Base-by-base conservation (phyloP, 1,140 invertebrate genomes). In the Oscheius sp. region DNA sequence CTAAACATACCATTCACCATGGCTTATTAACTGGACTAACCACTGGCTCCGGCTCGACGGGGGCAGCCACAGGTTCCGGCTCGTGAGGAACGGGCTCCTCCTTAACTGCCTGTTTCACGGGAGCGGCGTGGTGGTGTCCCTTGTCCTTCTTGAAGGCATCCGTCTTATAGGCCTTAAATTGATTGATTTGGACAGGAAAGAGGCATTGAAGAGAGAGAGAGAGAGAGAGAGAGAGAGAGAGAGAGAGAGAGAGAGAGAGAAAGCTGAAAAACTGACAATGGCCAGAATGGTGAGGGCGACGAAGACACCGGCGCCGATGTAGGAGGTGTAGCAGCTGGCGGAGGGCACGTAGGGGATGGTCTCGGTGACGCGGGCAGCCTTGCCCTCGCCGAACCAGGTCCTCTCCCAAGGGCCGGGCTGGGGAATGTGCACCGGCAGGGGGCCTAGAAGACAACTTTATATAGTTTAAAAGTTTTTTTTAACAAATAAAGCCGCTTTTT, bases 101-200 rank as follows among this genome's bases (percentile, higher is more conserved):
- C 0, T 26, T 31, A 29, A 10, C 20, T 4, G 61, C 26, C 18
- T 23, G 34, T 26, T 63, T 63, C 18, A 28, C 34, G 29, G 10
- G 20, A 29, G 42, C 36, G 1, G 20, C 18, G 49, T 67, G 36
- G 20, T 61, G 52, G 45, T 68, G 67, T 3, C 45, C 34, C 18
- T 68, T 23, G 2, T 59, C 67, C 18, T 68, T 59, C 23, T 68
- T 68, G 26, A 68, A 68, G n/a, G 31, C 45, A 42, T 68, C 67
- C 2, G 67, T 68, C 31, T 68, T 68, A 18, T 38, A 29, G 29
- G 49, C 49, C 49, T 55, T 7, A 55, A 55, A 13, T 13, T 4
- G 15, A 13, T 55, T 55, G 4, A 7, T n/a, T n/a, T n/a, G n/a
- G n/a, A n/a, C n/a, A n/a, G n/a, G n/a, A n/a, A n/a, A n/a, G n/a